phyloP scores from a whole-genome alignment of 1,140 invertebrate species.

The Stenopsyche tienmushanensis region DNA sequence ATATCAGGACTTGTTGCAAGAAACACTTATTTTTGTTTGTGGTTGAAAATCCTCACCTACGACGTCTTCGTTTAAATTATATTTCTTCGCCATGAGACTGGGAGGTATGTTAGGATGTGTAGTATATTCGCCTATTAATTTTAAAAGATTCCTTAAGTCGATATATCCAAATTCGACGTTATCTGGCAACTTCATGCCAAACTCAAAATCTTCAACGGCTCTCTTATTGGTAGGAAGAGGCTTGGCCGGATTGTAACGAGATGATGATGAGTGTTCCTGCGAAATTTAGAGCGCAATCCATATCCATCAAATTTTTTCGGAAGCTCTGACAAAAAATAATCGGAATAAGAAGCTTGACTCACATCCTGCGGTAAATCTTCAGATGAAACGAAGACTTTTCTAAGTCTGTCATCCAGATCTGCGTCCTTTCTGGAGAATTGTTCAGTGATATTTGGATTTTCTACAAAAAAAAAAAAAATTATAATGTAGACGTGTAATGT shows the following conservation, averaged over 20 bases:
- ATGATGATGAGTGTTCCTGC: conserved; percentile 5
- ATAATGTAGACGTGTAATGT: conserved; percentile 29
- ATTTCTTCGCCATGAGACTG: neutral
- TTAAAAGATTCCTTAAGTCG: conserved; percentile 32
- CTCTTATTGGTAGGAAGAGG: conserved; percentile 52
- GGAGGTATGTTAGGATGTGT: neutral
- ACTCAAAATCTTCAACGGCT: conserved; percentile 35
- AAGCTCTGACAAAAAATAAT: too few species aligned
- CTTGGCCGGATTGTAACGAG: conserved; percentile 41
- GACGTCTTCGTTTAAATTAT: neutral
- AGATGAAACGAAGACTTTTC: conserved; percentile 57
- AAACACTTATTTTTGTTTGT: neutral
- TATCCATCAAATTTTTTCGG: too few species aligned
- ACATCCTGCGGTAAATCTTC: conserved; percentile 47
- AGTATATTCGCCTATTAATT: conserved; percentile 49
- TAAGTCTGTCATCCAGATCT: conserved; percentile 52
- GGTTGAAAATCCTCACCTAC: neutral
- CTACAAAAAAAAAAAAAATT: conserved; percentile 47
- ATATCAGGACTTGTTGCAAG: neutral
- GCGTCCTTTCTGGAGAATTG: conserved; percentile 52
- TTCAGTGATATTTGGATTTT: conserved; percentile 52
- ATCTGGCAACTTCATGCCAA: conserved; percentile 26
- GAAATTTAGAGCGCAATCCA: too few species aligned
- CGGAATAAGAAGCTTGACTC: too few species aligned
- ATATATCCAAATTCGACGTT: conserved; percentile 18